Conservation (phyloP, 1,140 invertebrate species). For the Nephila pilipes region DNA sequence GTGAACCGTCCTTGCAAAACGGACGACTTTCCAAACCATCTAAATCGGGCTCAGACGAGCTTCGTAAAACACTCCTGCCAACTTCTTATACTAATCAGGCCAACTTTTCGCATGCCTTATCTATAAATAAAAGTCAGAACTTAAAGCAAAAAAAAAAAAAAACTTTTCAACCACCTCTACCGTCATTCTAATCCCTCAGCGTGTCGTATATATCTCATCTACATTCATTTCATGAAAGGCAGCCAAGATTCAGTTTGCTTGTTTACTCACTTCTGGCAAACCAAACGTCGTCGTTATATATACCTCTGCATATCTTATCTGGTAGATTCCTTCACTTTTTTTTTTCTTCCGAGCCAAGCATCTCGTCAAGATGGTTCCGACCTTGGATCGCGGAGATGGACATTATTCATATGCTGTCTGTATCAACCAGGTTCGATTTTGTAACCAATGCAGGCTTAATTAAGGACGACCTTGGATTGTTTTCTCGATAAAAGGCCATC, state of each 20-base stretch:
- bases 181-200: neutral
- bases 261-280: neutral
- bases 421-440: neutral
- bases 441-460: neutral
- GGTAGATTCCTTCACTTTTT: neutral
- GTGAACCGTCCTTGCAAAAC: neutral
- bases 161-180: neutral
- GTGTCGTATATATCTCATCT: neutral
- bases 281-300: conserved; percentile 7
- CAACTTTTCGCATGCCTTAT: conserved; percentile 21
- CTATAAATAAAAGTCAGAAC: neutral
- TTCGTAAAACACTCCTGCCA: neutral
- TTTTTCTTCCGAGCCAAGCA: neutral
- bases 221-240: neutral
- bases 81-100: neutral
- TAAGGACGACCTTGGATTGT: neutral
- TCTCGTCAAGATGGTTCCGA: neutral
- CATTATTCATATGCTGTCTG: neutral
- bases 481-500: neutral
- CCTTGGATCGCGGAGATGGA: conserved; percentile 4
- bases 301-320: conserved; percentile 15
- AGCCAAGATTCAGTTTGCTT: neutral
- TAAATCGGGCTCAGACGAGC: neutral
- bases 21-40: neutral
- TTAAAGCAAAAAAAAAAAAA: neutral